phyloP scores from a whole-genome alignment of 2,888 invertebrate genomes.

The Macropis europaea region DNA sequence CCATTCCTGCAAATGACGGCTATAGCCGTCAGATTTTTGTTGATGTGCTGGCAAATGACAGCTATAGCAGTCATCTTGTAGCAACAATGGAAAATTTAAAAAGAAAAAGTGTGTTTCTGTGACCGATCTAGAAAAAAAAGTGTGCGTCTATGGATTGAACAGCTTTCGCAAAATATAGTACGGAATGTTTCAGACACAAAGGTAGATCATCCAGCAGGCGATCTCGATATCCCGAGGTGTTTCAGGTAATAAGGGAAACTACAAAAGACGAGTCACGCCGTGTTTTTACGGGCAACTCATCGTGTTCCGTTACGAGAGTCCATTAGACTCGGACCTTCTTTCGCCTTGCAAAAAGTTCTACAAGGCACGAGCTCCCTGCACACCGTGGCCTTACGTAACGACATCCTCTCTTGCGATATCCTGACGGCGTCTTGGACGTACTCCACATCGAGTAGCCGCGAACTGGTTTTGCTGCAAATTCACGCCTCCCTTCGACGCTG shows the following conservation, averaged over 20 bases:
- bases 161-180: too few species aligned
- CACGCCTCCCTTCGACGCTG: slow-evolving; percentile 9
- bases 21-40: too few species aligned
- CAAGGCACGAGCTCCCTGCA: slow-evolving; percentile 48
- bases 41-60: too few species aligned
- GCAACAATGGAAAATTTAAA: too few species aligned
- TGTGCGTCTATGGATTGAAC: too few species aligned
- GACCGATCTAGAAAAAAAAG: too few species aligned
- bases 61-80: too few species aligned
- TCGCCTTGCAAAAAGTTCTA: slow-evolving; percentile 52
- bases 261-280: slow-evolving; percentile 7
- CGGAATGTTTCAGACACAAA: too few species aligned
- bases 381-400: slow-evolving; percentile 57
- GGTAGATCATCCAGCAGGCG: too few species aligned
- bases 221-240: background rate
- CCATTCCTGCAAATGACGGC: too few species aligned
- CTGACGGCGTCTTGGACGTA: slow-evolving; percentile 32
- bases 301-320: slow-evolving; percentile 37
- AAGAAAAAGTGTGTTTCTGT: too few species aligned
- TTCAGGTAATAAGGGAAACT: slow-evolving; percentile 12
- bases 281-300: slow-evolving; percentile 18
- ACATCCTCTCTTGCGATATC: slow-evolving; percentile 67
- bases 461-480: slow-evolving; percentile 48
- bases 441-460: slow-evolving; percentile 21
- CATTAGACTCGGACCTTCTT: slow-evolving; percentile 44